phyloP scores from a whole-genome alignment of 2,113 vertebrate genomes.

The Dolichotis patagonum region DNA sequence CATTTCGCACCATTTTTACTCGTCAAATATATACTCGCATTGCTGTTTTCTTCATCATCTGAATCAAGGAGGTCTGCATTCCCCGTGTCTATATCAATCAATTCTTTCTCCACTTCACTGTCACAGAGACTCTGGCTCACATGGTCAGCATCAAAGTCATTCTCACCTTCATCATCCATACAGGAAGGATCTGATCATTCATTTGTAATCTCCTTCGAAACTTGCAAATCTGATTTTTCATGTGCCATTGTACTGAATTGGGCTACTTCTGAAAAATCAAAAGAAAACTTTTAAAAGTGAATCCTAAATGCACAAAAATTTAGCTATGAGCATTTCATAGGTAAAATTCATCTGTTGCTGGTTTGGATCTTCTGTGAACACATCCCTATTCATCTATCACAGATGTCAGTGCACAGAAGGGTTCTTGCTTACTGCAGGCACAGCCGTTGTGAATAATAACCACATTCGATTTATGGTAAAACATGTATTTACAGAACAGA shows the following conservation, averaged over 20 bases:
- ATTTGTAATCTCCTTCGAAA: neutral
- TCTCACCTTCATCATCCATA: neutral
- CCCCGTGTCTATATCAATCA: neutral
- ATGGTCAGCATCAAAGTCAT: neutral
- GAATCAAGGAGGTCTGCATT: neutral
- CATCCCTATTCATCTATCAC: too few species aligned
- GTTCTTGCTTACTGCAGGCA: neutral
- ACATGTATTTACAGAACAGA: too few species aligned
- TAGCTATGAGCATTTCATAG: too few species aligned
- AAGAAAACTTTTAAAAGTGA: neutral
- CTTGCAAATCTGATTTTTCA: neutral
- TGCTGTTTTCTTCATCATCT: too few species aligned
- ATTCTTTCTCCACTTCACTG: neutral
- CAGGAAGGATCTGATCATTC: neutral
- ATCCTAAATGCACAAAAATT: neutral
- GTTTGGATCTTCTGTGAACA: too few species aligned
- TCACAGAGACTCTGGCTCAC: neutral
- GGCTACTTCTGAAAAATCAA: neutral
- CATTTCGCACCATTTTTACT: too few species aligned
- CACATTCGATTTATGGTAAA: neutral
- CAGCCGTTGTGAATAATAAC: neutral
- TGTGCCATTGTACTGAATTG: neutral
- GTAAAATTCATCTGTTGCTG: too few species aligned
- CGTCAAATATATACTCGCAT: too few species aligned
- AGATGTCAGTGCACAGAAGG: too few species aligned